Conservation (phyloP, 2,888 invertebrate species). For the Antheraea assamensis region DNA sequence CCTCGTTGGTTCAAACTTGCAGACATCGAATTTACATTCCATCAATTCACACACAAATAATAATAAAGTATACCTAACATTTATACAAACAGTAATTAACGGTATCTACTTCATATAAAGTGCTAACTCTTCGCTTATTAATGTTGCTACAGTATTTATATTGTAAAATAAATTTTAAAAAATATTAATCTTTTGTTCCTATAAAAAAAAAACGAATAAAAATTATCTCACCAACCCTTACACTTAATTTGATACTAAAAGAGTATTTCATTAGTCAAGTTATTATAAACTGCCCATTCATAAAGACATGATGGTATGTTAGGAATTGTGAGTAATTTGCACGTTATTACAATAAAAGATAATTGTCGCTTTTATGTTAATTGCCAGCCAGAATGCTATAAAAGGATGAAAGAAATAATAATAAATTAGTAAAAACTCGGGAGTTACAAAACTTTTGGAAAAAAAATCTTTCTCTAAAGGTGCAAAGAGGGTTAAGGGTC, state of each 20-base stretch:
- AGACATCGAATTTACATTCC: no score
- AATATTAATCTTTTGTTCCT: constrained; percentile 16
- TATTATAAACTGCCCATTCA: neutral
- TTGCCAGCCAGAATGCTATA: constrained; percentile 42
- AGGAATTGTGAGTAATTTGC: constrained; percentile 17
- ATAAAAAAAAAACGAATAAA: constrained; percentile 27
- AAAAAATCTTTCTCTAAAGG: constrained; percentile 34
- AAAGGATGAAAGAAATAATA: constrained; percentile 39
- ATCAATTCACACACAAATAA: no score
- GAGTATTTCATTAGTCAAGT: constrained; percentile 27
- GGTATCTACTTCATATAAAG: no score
- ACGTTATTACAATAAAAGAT: constrained; percentile 34
- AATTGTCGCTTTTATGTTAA: constrained; percentile 47
- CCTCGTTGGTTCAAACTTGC: no score
- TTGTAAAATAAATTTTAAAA: neutral
- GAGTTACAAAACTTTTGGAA: constrained; percentile 32
- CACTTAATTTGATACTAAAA: constrained; percentile 30
- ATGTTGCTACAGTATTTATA: no score
- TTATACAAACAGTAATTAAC: no score
- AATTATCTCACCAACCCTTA: constrained; percentile 33
- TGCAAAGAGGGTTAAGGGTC: constrained; percentile 31
- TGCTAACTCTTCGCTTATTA: no score
- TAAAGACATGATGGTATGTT: neutral
- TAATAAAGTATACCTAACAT: no score
- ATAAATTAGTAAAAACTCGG: constrained; percentile 35